phyloP scores from a whole-genome alignment of 2,888 invertebrate genomes.

The Drosophila percnosoma region DNA sequence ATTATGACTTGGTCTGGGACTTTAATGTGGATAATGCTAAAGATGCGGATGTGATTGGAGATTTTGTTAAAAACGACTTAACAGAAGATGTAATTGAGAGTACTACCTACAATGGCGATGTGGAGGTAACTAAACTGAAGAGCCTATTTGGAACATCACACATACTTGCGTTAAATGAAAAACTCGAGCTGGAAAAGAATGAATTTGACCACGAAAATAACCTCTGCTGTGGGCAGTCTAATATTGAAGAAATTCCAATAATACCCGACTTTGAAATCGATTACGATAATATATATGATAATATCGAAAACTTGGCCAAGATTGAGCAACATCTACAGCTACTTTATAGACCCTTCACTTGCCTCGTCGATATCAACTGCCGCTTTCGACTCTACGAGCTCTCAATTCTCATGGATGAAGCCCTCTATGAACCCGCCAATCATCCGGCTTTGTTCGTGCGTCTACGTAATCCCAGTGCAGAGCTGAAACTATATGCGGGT shows the following conservation, averaged over 20 bases:
- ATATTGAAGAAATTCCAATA: conserved; percentile 1
- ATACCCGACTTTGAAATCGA: conserved; percentile 42
- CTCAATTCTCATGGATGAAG: conserved; percentile 49
- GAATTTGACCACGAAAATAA: background rate
- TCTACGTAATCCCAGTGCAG: conserved; percentile 48
- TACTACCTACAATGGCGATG: background rate
- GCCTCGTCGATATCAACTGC: conserved; percentile 51
- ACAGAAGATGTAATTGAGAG: background rate
- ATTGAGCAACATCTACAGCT: conserved; percentile 57
- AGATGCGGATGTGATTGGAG: conserved; percentile 34
- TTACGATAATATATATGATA: conserved; percentile 52
- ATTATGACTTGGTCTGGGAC: conserved; percentile 16
- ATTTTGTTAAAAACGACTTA: conserved; percentile 14
- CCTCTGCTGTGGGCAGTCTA: background rate
- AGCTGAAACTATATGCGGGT: conserved; percentile 39
- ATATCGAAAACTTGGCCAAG: conserved; percentile 26
- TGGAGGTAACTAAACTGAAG: background rate
- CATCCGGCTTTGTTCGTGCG: conserved; percentile 52
- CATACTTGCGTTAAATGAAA: conserved; percentile 4
- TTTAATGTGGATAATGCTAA: conserved; percentile 12
- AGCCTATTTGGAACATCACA: conserved; percentile 21
- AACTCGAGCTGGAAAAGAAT: background rate
- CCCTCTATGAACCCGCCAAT: conserved; percentile 52
- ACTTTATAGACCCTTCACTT: conserved; percentile 62
- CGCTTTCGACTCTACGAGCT: conserved; percentile 53